Conservation (phyloP, 2,888 invertebrate genomes). For the Himalopsyche japonica region DNA sequence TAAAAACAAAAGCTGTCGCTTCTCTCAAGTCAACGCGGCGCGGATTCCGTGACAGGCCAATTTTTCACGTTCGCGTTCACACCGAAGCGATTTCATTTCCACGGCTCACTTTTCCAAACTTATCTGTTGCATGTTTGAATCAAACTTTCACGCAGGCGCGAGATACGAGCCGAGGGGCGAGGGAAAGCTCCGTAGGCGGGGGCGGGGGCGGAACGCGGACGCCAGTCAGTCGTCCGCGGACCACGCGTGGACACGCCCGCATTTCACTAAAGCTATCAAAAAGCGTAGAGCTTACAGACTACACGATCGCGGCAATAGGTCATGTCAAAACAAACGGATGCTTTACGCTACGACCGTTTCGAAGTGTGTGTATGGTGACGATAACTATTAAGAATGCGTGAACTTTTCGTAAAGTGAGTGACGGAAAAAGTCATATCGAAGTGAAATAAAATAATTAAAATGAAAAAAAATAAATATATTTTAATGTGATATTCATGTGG, state of each 20-base stretch:
- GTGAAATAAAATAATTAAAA: not conserved
- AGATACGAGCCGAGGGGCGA: constrained; percentile 26
- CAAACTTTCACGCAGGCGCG: constrained; percentile 3
- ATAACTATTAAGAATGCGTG: constrained; percentile 1
- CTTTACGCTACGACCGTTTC: not conserved
- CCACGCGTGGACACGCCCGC: constrained; percentile 53
- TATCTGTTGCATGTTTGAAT: constrained; percentile 49
- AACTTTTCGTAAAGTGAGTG: constrained; percentile 7
- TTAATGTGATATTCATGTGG: not conserved
- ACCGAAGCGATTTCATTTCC: constrained; percentile 24
- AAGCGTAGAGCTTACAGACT: constrained; percentile 25
- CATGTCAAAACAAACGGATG: constrained; percentile 25
- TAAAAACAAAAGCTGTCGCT: not conserved
- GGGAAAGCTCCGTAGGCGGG: constrained; percentile 35
- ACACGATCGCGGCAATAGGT: constrained; percentile 48
- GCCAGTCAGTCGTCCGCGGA: constrained; percentile 57
- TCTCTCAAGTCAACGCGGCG: not conserved
- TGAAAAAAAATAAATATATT: not conserved
- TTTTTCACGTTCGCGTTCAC: constrained; percentile 19
- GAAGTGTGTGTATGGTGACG: not conserved
- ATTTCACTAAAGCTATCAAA: constrained; percentile 53
- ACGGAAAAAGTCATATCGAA: not conserved
- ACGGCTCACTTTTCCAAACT: constrained; percentile 51
- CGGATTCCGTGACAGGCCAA: constrained; percentile 7
- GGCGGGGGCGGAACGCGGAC: constrained; percentile 47